Conservation (phyloP, 2,797 vertebrate species). For the Esox lucius region DNA sequence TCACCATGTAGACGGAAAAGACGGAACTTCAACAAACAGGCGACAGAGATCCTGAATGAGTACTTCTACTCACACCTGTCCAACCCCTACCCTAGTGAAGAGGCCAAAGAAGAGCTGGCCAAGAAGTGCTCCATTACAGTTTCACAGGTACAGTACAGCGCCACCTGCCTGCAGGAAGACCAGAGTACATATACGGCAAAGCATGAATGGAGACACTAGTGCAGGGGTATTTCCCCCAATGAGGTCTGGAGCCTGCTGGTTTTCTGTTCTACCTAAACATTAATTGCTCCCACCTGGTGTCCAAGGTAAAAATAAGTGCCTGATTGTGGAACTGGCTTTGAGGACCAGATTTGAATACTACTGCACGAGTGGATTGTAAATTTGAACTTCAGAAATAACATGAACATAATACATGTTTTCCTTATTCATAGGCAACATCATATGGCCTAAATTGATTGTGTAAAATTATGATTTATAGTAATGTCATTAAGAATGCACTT, state of each 20-base stretch:
- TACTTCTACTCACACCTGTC: slow-evolving; percentile 99
- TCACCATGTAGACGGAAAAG: slow-evolving; percentile 85
- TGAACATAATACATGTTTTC: neutral
- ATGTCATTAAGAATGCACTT: slow-evolving; percentile 49
- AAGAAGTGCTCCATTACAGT: slow-evolving; percentile 99
- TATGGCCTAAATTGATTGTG: neutral
- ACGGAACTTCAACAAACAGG: slow-evolving; percentile 99
- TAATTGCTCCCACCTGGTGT: no score
- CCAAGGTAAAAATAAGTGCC: no score
- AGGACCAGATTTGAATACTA: no score
- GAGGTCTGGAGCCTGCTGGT: no score
- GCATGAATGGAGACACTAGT: neutral
- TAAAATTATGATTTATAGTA: slow-evolving; percentile 47
- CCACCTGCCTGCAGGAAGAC: slow-evolving; percentile 35
- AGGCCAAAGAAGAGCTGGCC: slow-evolving; percentile 98
- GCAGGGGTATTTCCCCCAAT: no score
- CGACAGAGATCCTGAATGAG: slow-evolving; percentile 98
- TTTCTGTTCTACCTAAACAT: no score
- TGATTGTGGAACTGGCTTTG: no score
- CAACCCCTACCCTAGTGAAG: slow-evolving; percentile 99
- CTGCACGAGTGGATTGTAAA: neutral
- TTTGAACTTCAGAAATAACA: neutral
- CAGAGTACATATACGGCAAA: slow-evolving; percentile 2
- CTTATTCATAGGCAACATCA: neutral
- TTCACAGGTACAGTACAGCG: slow-evolving; percentile 84